phyloP scores from a whole-genome alignment of 2,113 vertebrate genomes.

The Orthonyx spaldingii region DNA sequence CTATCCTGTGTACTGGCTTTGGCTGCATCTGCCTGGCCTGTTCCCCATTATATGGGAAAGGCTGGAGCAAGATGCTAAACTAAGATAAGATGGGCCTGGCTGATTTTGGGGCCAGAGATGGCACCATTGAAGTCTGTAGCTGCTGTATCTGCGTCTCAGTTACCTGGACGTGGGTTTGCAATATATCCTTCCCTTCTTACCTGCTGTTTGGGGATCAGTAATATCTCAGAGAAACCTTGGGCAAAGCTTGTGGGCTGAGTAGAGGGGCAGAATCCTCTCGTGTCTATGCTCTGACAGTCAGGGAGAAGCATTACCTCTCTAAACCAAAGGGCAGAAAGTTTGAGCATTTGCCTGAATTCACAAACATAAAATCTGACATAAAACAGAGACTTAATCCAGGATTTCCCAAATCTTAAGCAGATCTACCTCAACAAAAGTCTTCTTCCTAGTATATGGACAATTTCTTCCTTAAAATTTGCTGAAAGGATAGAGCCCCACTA shows the following conservation, averaged over 20 bases:
- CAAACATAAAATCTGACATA: neutral
- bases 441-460: neutral
- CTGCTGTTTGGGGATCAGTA: neutral
- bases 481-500: neutral
- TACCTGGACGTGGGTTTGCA: neutral
- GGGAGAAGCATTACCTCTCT: rapidly evolving
- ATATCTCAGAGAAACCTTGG: neutral
- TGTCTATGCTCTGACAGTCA: rapidly evolving
- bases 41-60: neutral
- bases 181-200: neutral
- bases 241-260: neutral
- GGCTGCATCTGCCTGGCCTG: neutral
- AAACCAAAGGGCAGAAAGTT: neutral
- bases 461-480: neutral
- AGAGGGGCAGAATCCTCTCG: neutral
- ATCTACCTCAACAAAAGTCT: neutral
- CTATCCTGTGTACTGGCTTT: neutral
- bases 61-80: neutral
- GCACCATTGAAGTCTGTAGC: neutral
- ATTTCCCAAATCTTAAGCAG: neutral
- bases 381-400: neutral
- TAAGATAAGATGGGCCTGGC: neutral
- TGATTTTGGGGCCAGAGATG: neutral
- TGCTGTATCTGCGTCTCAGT: neutral
- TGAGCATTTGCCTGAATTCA: neutral